Conservation (phyloP, 2,797 vertebrate genomes). For the Sebastolobus altivelis region DNA sequence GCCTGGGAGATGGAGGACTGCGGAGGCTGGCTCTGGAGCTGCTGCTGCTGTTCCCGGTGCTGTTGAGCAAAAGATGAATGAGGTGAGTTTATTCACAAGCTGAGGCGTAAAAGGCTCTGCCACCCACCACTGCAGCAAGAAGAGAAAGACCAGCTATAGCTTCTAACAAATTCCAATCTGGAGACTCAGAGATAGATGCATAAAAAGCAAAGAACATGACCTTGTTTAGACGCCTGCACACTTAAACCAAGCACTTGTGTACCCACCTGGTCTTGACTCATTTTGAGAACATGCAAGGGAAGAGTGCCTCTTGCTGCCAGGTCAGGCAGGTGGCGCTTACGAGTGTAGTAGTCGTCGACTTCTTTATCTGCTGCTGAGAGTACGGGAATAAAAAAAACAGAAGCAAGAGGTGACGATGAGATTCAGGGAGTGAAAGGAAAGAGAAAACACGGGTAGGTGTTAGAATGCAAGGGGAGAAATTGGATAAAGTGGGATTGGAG, state of each 20-base stretch:
- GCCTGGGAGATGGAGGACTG: conserved; percentile 76
- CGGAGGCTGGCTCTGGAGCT: conserved; percentile 74
- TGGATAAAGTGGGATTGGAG: conserved; percentile 43
- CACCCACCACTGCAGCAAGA: conserved; percentile 22
- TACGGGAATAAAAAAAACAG: conserved; percentile 26
- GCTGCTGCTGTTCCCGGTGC: conserved; percentile 77
- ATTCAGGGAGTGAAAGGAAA: conserved; percentile 21
- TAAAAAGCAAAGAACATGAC: conserved; percentile 18
- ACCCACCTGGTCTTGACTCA: conserved; percentile 89
- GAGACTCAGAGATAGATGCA: conserved; percentile 23
- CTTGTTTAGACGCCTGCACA: conserved; percentile 36
- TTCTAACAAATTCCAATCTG: conserved; percentile 30
- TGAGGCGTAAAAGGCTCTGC: conserved; percentile 32
- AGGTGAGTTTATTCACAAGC: conserved; percentile 50
- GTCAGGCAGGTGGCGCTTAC: conserved; percentile 95
- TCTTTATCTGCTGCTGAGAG: conserved; percentile 93
- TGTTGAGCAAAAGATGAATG: conserved; percentile 68
- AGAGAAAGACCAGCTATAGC: conserved; percentile 8
- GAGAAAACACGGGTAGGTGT: conserved; percentile 32
- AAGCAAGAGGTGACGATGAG: conserved; percentile 43
- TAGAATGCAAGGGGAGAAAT: conserved; percentile 45
- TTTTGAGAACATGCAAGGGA: conserved; percentile 96
- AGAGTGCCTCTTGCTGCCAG: conserved; percentile 95
- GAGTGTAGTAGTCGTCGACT: conserved; percentile 96
- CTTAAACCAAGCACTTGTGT: conserved; percentile 21